These are phyloP conservation scores for Osmerus eperlanus DNA, from an alignment of 2,113 vertebrate species.

Conservation along the genomic window DNA sequence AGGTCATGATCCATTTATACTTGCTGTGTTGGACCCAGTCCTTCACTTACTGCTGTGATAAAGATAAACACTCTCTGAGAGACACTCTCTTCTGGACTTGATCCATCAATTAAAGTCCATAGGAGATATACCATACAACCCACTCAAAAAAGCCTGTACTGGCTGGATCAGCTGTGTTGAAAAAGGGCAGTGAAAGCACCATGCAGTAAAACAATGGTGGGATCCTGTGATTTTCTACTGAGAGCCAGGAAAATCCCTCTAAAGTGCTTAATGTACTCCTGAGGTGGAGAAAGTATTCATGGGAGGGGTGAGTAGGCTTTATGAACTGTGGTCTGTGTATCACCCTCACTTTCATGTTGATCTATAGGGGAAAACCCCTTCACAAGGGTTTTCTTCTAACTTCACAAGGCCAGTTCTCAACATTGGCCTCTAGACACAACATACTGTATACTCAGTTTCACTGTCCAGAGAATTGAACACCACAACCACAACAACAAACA, in stretches of 20 bases:
- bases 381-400: no score
- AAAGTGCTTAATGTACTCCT: constrained; percentile 29
- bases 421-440: neutral
- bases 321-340: neutral
- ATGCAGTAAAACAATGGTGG: constrained; percentile 22
- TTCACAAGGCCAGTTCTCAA: no score
- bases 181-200: neutral
- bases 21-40: neutral
- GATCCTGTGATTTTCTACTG: constrained; percentile 19
- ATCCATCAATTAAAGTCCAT: no score
- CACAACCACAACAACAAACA: no score
- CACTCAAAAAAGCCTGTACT: no score
- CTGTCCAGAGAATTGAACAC: no score
- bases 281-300: constrained; percentile 14
- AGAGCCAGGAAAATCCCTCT: constrained; percentile 11
- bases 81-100: neutral
- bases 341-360: neutral
- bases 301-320: constrained; percentile 41
- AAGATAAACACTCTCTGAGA: neutral
- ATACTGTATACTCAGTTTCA: no score
- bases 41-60: neutral
- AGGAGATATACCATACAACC: no score
- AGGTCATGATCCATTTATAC: neutral
- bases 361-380: no score
- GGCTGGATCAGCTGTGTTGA: no score